These are phyloP conservation scores for Dinocampus coccinellae DNA, from an alignment of 2,888 invertebrate species.

Conservation along the genomic window DNA sequence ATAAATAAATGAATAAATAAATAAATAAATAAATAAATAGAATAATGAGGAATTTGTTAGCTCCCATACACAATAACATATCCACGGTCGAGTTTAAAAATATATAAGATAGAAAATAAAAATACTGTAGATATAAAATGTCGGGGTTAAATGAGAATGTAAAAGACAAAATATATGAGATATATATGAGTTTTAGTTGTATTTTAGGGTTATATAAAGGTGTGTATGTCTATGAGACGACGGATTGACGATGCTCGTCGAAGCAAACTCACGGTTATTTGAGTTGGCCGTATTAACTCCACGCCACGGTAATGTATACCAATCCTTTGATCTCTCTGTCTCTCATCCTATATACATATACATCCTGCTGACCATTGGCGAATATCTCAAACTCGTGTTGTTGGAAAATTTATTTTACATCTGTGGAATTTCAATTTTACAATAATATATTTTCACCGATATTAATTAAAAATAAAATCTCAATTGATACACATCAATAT, in stretches of 20 bases:
- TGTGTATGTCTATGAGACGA: conserved; percentile 47
- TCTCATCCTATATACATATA: conserved; percentile 40
- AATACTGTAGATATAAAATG: background rate
- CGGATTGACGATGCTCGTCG: conserved; percentile 59
- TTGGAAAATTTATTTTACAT: background rate
- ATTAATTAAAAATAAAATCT: background rate
- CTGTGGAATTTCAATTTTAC: background rate
- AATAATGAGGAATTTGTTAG: conserved; percentile 42
- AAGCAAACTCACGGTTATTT: conserved; percentile 65
- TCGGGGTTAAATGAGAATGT: conserved; percentile 37
- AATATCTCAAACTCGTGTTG: conserved; percentile 33
- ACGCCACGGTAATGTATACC: conserved; percentile 59
- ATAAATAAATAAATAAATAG: conserved; percentile 8
- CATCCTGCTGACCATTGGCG: conserved; percentile 53
- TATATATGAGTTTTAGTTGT: conserved; percentile 50
- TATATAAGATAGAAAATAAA: too few species aligned
- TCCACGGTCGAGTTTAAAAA: background rate
- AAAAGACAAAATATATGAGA: conserved; percentile 26
- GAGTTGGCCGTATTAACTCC: conserved; percentile 62
- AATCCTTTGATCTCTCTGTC: conserved; percentile 66
- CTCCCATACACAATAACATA: background rate
- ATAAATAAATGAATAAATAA: conserved; percentile 5
- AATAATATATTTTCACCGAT: background rate
- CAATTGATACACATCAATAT: background rate
- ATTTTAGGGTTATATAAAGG: conserved; percentile 58